These are phyloP conservation scores for Gnathonemus echidnorhynchus DNA, from an alignment of 2,113 vertebrate species.

Conservation along the genomic window DNA sequence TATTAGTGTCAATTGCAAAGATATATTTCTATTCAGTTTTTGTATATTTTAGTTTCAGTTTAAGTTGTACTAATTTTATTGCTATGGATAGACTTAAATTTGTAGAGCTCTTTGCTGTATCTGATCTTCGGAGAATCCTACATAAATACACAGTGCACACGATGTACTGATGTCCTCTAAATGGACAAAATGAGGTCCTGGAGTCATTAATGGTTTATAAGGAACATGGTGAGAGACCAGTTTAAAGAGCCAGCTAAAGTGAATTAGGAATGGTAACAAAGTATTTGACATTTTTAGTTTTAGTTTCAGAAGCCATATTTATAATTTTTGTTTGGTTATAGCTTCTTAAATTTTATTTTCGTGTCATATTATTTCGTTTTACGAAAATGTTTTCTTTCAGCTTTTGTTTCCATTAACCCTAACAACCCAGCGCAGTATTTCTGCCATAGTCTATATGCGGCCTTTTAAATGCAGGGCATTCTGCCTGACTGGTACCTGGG, in stretches of 20 bases:
- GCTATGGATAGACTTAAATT: background rate
- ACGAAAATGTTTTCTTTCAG: background rate
- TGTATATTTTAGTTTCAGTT: background rate
- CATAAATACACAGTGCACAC: background rate
- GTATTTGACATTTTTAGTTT: background rate
- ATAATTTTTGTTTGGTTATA: background rate
- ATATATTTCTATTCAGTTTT: background rate
- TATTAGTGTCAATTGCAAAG: background rate
- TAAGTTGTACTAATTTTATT: background rate
- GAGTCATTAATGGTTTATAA: background rate
- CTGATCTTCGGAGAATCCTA: background rate
- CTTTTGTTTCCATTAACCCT: background rate
- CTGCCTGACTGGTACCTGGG: background rate
- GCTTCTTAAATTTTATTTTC: background rate
- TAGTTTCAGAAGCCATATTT: background rate
- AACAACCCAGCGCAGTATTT: background rate
- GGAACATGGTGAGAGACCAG: background rate
- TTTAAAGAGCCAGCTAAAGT: background rate
- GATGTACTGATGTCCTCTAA: background rate
- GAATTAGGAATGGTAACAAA: background rate
- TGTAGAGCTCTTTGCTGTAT: background rate
- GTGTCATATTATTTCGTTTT: background rate
- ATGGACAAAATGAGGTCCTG: background rate
- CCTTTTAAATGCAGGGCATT: background rate
- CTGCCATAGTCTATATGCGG: background rate